Evolutionary conservation across 2,888 invertebrate genomes (phyloP).

Genomic region (Osmoderma eremita): DNA sequence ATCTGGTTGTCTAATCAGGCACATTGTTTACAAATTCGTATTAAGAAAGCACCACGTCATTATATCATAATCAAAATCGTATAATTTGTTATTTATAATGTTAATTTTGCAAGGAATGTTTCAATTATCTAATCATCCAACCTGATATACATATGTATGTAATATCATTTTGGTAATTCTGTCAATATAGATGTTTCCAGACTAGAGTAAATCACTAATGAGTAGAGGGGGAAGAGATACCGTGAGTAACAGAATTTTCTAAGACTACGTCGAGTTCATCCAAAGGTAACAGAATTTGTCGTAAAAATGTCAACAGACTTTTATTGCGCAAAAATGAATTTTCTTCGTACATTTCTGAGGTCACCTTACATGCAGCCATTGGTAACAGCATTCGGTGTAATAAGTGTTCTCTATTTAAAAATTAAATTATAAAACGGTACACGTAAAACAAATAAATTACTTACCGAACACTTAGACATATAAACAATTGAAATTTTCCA

Average conservation of each 20-base stretch:
- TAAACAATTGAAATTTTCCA: constrained; percentile 96
- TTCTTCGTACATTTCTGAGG: constrained; percentile 95
- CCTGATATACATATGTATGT: neutral
- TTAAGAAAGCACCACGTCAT: no score
- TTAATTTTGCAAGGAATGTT: constrained; percentile 19
- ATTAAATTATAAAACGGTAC: neutral
- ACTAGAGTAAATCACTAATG: constrained; percentile 37
- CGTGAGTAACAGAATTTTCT: constrained; percentile 84
- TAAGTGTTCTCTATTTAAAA: constrained; percentile 78
- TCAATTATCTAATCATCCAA: neutral
- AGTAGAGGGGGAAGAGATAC: constrained; percentile 64
- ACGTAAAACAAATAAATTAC: constrained; percentile 34
- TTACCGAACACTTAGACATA: constrained; percentile 92
- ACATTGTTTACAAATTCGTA: no score
- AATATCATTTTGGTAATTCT: constrained; percentile 34
- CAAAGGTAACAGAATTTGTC: constrained; percentile 89
- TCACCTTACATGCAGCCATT: constrained; percentile 89
- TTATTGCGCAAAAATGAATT: constrained; percentile 92
- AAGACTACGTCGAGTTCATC: constrained; percentile 89
- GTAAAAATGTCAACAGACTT: constrained; percentile 85
- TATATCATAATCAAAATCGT: no score
- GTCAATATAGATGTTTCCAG: constrained; percentile 5
- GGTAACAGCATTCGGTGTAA: constrained; percentile 92
- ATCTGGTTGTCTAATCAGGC: no score
- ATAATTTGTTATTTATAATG: no score